Conservation (phyloP, 2,888 invertebrate species). For the Ophion slaviceki region DNA sequence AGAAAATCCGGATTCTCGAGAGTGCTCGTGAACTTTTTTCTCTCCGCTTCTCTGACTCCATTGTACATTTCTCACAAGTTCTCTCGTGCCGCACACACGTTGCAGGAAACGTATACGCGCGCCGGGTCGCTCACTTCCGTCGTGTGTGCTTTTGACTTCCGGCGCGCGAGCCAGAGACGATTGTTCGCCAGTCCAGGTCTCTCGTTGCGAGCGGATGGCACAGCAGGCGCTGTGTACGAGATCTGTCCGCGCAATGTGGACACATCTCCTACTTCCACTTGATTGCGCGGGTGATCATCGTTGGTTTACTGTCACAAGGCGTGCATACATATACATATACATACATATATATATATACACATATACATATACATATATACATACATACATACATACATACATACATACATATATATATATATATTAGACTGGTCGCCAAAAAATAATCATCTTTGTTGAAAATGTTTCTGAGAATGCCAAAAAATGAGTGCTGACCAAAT, state of each 20-base stretch:
- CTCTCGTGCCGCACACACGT: constrained; percentile 18
- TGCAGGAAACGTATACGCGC: not conserved
- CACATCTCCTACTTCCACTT: constrained; percentile 8
- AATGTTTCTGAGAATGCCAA: too few species aligned
- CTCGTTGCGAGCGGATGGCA: constrained; percentile 22
- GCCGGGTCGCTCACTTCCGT: constrained; percentile 34
- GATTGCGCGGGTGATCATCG: not conserved
- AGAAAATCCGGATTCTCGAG: not conserved
- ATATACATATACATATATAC: too few species aligned
- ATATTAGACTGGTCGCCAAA: too few species aligned
- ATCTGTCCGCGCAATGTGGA: constrained; percentile 40
- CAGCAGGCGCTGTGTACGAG: constrained; percentile 26
- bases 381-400: not conserved
- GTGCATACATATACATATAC: not conserved
- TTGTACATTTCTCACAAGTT: constrained; percentile 37
- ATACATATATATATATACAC: too few species aligned
- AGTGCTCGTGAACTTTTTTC: not conserved
- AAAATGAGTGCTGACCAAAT: too few species aligned
- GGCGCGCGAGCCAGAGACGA: constrained; percentile 37
- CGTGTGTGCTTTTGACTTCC: constrained; percentile 48
- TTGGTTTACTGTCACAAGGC: not conserved
- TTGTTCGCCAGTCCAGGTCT: constrained; percentile 20
- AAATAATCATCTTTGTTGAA: too few species aligned
- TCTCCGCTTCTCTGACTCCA: constrained; percentile 15
- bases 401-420: too few species aligned